Base-by-base conservation (phyloP, 2,113 vertebrate genomes). In the Tachuris rubrigastra region DNA sequence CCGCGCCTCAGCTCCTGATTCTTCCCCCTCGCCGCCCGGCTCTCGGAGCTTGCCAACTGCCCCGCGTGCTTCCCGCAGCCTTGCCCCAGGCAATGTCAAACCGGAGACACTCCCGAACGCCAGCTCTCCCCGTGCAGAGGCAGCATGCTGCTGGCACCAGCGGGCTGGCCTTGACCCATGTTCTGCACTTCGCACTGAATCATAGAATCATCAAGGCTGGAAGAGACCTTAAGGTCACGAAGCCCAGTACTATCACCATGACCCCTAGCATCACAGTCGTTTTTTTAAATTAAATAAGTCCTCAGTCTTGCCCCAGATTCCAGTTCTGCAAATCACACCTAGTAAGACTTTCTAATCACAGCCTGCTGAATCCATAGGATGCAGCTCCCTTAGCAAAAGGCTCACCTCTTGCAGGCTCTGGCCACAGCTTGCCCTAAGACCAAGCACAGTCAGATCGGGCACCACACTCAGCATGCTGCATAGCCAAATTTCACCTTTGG, bases 31-130 rank as follows among this genome's bases (percentile, higher is more conserved):
- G 3, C 25, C 3, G 23, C 31, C 46, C 10, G 5, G 12, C n/a
- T 8, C 37, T 1, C 6, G 33, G 19, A 17, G 23, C 33, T 10
- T 15, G 76, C 77, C 46, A 35, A 0, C 5, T 8, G 6, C 19
- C 1, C 12, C 53, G 5, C 20, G 28, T 15, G 31, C 47, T 39
- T 31, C 47, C 52, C 35, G 5, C 46, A 24, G 58, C 47, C 37
- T 20, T 9, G 25, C 41, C 46, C 42, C 0, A 23, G n/a, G 74
- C 82, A 30, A 4, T 27, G 77, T 31, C 68, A 77, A 24, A 22
- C 2, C 20, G 0, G 42, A 24, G 33, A 4, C 14, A 0, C 55
- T 5, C 27, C 58, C n/a, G 1, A 8, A 2, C 2, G 8, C 28
- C 22, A 5, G 12, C 24, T 7, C 15, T 55, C 27, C 41, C 41